phyloP scores from a whole-genome alignment of 1,140 invertebrate species.

The Brachionus manjavacas region DNA sequence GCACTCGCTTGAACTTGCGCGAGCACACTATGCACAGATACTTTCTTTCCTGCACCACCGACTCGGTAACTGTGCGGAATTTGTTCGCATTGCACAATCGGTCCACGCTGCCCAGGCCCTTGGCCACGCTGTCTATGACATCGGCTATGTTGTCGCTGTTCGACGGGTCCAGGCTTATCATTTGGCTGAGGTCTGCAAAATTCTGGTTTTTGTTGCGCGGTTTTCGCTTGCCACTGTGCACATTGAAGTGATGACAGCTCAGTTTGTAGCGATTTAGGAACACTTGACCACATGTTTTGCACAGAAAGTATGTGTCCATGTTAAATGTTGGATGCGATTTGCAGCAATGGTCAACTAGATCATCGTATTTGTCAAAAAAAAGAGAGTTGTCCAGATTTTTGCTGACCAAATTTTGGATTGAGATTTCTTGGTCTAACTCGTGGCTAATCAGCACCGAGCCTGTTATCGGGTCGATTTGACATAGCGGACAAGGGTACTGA shows the following conservation, averaged over 20 bases:
- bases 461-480: neutral
- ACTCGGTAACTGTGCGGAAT: neutral
- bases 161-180: neutral
- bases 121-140: constrained; percentile 25
- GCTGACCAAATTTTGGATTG: neutral
- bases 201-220: neutral
- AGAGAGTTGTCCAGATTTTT: constrained; percentile 26
- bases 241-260: constrained; percentile 27
- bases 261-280: constrained; percentile 20
- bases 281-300: constrained; percentile 6
- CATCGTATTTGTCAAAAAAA: constrained; percentile 4
- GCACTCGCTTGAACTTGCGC: neutral
- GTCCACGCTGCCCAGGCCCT: neutral
- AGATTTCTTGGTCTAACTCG: neutral
- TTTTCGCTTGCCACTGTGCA: constrained; percentile 21
- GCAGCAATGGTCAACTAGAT: neutral
- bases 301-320: neutral
- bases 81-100: neutral
- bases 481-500: constrained; percentile 19
- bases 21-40: constrained; percentile 13
- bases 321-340: neutral
- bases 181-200: neutral
- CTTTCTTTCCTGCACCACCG: neutral
- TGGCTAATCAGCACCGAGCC: neutral
- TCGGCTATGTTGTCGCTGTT: constrained; percentile 23